These are phyloP conservation scores for Patagioenas fasciata DNA, from an alignment of 2,113 vertebrate genomes.

Conservation along the genomic window DNA sequence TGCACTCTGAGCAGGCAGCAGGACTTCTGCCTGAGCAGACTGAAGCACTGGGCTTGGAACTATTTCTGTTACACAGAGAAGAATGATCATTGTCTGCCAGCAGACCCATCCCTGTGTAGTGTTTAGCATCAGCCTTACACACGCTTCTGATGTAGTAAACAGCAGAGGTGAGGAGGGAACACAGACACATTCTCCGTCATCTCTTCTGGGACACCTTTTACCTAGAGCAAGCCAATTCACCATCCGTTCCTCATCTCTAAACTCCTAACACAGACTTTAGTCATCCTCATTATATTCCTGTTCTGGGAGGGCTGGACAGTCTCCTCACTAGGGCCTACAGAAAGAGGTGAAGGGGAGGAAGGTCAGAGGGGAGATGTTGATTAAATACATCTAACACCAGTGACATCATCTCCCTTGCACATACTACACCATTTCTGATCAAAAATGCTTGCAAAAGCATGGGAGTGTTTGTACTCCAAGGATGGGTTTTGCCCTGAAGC, in stretches of 20 bases:
- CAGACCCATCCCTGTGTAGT: background rate
- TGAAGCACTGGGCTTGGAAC: background rate
- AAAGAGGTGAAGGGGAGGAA: background rate
- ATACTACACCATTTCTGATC: background rate
- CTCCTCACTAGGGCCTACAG: background rate
- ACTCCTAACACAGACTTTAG: constrained; percentile 18
- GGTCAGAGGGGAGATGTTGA: background rate
- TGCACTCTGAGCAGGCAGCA: fast-evolving
- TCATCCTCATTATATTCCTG: background rate
- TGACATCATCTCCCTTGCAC: background rate
- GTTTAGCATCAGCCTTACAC: background rate
- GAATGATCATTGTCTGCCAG: background rate
- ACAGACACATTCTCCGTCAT: background rate
- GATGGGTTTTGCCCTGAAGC: background rate
- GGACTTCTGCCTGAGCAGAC: background rate
- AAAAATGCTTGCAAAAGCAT: background rate
- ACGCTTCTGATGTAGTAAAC: background rate
- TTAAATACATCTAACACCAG: background rate
- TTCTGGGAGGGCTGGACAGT: background rate
- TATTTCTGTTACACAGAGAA: background rate
- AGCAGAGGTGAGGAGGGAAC: background rate
- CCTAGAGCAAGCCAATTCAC: background rate
- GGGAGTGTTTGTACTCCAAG: background rate
- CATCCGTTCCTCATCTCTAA: background rate
- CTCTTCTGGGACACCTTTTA: background rate